Percentiles rank a stretch among this genome's conserved stretches.
Conservation (phyloP, 1,140 invertebrate species). For the Archivesica marissinica region DNA sequence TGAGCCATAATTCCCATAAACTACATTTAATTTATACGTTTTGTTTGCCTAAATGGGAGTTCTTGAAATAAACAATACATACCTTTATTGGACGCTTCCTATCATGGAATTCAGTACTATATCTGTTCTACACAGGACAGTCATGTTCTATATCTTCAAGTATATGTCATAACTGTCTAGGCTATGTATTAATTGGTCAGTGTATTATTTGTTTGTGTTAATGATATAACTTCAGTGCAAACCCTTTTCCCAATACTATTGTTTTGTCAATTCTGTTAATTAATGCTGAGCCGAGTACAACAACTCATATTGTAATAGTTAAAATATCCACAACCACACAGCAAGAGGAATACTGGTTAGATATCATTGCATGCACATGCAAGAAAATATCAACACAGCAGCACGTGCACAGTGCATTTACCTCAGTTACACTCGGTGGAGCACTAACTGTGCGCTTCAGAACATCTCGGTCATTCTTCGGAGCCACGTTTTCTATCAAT, state of each 20-base stretch:
- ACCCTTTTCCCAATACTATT: neutral
- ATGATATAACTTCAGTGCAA: neutral
- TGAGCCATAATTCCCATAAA: no score
- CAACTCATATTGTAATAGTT: neutral
- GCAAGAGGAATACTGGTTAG: neutral
- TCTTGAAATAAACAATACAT: no score
- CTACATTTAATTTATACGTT: no score
- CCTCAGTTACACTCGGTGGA: conserved; percentile 48
- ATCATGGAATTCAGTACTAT: no score
- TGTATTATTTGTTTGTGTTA: no score
- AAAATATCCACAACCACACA: neutral
- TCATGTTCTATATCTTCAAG: no score
- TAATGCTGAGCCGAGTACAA: neutral
- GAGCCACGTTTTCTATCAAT: conserved; percentile 49
- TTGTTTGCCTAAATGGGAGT: no score
- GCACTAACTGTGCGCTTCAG: conserved; percentile 48
- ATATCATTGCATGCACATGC: conserved; percentile 12
- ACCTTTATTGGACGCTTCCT: no score
- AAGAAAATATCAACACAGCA: conserved; percentile 10
- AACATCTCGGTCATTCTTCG: conserved; percentile 46
- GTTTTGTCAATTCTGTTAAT: neutral
- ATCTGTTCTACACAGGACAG: no score
- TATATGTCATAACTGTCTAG: no score
- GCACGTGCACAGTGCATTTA: conserved; percentile 47
- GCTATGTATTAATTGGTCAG: no score